phyloP scores from a whole-genome alignment of 2,113 vertebrate genomes.

The Dasypus novemcinctus region DNA sequence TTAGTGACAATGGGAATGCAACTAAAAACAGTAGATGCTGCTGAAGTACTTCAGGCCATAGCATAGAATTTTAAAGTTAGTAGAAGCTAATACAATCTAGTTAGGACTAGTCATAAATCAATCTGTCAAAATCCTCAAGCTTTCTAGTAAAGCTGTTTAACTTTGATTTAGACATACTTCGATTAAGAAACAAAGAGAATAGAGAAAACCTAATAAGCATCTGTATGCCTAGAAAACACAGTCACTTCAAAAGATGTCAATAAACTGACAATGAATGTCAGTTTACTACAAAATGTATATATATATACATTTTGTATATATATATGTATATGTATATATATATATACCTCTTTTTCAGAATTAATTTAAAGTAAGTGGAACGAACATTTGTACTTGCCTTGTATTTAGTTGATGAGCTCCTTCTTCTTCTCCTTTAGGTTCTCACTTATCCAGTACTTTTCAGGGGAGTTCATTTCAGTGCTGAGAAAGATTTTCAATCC shows the following conservation, averaged over 20 bases:
- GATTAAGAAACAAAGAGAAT: background rate
- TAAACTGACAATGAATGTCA: too few relatives aligned
- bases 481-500: background rate
- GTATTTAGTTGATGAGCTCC: background rate
- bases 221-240: background rate
- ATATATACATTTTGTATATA: too few relatives aligned
- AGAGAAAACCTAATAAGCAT: background rate
- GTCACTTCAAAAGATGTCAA: background rate
- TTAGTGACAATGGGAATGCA: background rate
- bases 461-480: background rate
- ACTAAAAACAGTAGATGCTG: background rate
- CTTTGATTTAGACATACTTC: background rate
- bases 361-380: background rate
- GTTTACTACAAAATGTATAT: background rate
- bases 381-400: too few relatives aligned
- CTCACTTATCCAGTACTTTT: background rate
- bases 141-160: background rate
- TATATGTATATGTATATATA: too few relatives aligned
- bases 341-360: background rate
- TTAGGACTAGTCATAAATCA: background rate
- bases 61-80: background rate
- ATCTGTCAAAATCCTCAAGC: background rate
- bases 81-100: background rate
- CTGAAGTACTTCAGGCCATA: background rate
- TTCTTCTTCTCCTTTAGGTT: background rate